phyloP scores from a whole-genome alignment of 1,140 invertebrate species.

The Orchesella cincta region DNA sequence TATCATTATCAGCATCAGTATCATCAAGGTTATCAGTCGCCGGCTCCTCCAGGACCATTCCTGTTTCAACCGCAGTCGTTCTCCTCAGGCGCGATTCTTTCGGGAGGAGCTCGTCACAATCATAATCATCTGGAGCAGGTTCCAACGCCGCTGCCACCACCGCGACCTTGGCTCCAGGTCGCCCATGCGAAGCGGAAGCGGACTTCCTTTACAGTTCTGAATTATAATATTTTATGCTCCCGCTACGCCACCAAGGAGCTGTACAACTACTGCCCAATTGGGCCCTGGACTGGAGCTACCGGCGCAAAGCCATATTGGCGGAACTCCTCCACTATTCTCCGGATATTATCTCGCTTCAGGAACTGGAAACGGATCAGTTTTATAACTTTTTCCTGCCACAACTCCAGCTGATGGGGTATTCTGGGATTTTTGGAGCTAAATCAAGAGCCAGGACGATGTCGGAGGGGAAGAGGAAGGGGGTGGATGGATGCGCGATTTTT shows the following conservation, averaged over 20 bases:
- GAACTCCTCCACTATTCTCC: conserved; percentile 93
- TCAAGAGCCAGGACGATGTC: conserved; percentile 97
- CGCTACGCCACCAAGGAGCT: conserved; percentile 93
- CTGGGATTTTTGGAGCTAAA: conserved; percentile 97
- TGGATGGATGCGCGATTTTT: conserved; percentile 99
- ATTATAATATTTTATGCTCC: conserved; percentile 98
- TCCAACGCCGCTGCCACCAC: too few relatives aligned
- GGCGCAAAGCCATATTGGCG: conserved; percentile 93
- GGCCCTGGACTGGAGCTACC: conserved; percentile 98
- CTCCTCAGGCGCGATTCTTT: too few relatives aligned
- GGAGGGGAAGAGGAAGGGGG: conserved; percentile 93
- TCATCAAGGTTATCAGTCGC: too few relatives aligned
- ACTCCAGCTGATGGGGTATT: conserved; percentile 86
- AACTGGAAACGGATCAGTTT: conserved; percentile 97
- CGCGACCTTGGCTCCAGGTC: neutral
- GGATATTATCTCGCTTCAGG: conserved; percentile 92
- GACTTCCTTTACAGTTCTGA: conserved; percentile 89
- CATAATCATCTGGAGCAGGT: too few relatives aligned
- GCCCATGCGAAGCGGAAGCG: neutral
- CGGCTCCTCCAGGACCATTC: too few relatives aligned
- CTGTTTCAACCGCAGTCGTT: too few relatives aligned
- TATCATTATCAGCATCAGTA: too few relatives aligned
- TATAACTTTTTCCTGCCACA: conserved; percentile 94
- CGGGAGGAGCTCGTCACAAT: too few relatives aligned
- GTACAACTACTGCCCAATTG: conserved; percentile 82